Evolutionary conservation across 35 echinoderm and acorn worm species (phyloP).

Genomic region (Eucidaris tribuloides): DNA sequence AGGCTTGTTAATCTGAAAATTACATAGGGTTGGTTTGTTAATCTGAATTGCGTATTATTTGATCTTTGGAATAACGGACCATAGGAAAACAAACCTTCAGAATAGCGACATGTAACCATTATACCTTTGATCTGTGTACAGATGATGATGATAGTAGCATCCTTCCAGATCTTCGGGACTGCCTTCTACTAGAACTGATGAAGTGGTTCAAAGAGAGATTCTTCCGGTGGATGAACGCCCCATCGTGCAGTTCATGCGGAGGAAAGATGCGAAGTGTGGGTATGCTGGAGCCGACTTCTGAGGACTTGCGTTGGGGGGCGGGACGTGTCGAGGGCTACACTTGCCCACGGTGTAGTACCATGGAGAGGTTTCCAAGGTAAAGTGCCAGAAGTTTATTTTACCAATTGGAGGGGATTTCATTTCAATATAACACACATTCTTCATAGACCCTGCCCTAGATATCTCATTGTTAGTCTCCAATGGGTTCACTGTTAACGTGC

Average conservation of each 20-base stretch:
- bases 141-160: neutral
- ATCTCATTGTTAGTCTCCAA: too few relatives aligned
- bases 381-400: too few relatives aligned
- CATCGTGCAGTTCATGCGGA: conserved; percentile 61
- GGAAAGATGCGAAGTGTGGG: conserved; percentile 57
- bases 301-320: conserved; percentile 76
- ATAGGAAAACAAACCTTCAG: too few relatives aligned
- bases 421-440: too few relatives aligned
- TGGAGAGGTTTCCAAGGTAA: conserved; percentile 90
- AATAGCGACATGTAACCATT: too few relatives aligned
- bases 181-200: conserved; percentile 80
- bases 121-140: neutral
- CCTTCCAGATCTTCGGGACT: conserved; percentile 64
- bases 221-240: conserved; percentile 89
- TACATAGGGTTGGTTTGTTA: neutral
- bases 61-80: too few relatives aligned
- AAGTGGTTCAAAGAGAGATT: conserved; percentile 93
- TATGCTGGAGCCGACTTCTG: conserved; percentile 64
- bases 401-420: too few relatives aligned
- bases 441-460: too few relatives aligned
- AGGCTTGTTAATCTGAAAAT: too few relatives aligned
- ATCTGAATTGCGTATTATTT: too few relatives aligned
- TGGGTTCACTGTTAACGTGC: too few relatives aligned
- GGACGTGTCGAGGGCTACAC: conserved; percentile 72
- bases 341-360: conserved; percentile 65